phyloP scores from a whole-genome alignment of 37 sponge, comb jelly and placozoan genomes.

The Axinella damicornis region DNA sequence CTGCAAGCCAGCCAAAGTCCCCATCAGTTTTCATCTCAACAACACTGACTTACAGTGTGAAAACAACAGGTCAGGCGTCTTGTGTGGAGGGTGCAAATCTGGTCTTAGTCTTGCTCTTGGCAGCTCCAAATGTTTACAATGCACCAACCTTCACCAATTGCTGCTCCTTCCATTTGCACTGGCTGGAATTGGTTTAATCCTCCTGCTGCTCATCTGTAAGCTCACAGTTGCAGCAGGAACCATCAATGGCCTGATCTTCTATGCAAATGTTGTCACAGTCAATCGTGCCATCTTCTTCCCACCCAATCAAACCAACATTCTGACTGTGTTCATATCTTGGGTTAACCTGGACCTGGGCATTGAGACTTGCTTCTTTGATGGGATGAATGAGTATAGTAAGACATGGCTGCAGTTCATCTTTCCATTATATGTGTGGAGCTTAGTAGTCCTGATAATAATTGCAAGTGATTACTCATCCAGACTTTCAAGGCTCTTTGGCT shows the following conservation, averaged over 20 bases:
- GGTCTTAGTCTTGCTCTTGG: slow-evolving; percentile 1
- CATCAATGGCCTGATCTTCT: too few relatives aligned
- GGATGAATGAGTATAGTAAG: background rate
- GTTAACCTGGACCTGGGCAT: too few relatives aligned
- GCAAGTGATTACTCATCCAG: background rate
- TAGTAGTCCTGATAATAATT: background rate
- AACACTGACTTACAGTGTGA: too few relatives aligned
- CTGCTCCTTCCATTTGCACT: background rate
- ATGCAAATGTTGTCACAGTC: background rate
- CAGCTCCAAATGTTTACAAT: background rate
- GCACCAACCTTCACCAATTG: background rate
- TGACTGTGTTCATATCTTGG: too few relatives aligned
- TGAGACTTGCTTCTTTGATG: too few relatives aligned
- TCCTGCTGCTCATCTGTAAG: background rate
- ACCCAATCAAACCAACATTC: background rate
- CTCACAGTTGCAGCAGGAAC: too few relatives aligned
- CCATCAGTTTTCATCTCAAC: too few relatives aligned
- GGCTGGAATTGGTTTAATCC: background rate
- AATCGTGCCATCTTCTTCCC: slow-evolving; percentile 11
- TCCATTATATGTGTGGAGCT: background rate
- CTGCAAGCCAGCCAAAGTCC: too few relatives aligned
- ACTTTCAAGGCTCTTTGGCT: background rate
- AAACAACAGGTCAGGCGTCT: too few relatives aligned
- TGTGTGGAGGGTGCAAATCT: background rate
- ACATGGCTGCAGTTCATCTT: slow-evolving; percentile 32